phyloP scores from a whole-genome alignment of 2,888 invertebrate species.

The Lepidochrysops patricia region DNA sequence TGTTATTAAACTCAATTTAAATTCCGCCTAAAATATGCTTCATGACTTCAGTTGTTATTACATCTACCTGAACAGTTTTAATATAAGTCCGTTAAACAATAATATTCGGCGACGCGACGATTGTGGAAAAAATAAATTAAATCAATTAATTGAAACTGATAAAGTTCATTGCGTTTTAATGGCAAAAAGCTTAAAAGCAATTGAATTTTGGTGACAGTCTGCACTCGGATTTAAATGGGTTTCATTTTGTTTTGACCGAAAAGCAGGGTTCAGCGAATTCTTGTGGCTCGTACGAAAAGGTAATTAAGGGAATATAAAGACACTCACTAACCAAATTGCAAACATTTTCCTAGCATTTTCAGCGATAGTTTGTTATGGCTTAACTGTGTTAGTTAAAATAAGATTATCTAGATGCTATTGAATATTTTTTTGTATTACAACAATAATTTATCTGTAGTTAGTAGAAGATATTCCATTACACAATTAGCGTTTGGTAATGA shows the following conservation, averaged over 20 bases:
- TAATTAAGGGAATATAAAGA: background rate
- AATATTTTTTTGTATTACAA: no score
- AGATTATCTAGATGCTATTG: no score
- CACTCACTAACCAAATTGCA: background rate
- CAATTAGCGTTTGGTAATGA: no score
- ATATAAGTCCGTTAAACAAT: background rate
- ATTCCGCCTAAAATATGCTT: no score
- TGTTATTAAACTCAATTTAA: no score
- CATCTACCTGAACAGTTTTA: background rate
- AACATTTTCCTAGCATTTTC: background rate
- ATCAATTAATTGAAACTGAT: conserved; percentile 8
- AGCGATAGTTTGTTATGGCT: no score
- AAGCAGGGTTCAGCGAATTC: background rate
- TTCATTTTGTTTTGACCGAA: background rate
- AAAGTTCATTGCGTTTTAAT: conserved; percentile 4
- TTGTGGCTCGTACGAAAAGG: background rate
- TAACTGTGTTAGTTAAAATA: no score
- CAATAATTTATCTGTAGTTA: no score
- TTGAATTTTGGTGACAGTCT: conserved; percentile 7
- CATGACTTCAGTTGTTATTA: no score
- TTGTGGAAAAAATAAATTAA: conserved; percentile 1
- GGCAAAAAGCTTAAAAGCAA: background rate
- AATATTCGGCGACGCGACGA: background rate
- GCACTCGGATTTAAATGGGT: background rate
- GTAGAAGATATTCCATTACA: no score